These are phyloP conservation scores for Myotis vivesi DNA, from an alignment of 2,797 vertebrate species.

Conservation along the genomic window DNA sequence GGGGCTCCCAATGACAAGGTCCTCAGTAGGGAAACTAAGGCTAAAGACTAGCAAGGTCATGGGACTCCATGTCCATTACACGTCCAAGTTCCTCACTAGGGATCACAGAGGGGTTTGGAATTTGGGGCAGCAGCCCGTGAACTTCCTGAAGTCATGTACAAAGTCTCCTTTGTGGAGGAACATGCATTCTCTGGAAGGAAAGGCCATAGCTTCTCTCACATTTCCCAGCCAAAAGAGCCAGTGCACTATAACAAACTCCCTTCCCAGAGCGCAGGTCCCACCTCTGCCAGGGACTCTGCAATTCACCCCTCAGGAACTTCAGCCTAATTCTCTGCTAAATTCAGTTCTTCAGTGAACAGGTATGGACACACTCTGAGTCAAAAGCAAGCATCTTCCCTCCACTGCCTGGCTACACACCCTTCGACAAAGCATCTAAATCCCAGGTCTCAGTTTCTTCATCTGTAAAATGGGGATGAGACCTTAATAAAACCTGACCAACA, in stretches of 20 bases:
- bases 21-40: slow-evolving; percentile 20
- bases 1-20: background rate
- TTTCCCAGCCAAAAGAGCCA: background rate
- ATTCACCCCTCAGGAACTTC: background rate
- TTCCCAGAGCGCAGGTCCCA: background rate
- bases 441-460: background rate
- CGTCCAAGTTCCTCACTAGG: background rate
- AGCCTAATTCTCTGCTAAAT: background rate
- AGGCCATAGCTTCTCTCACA: background rate
- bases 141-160: background rate
- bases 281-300: background rate
- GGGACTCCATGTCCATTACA: background rate
- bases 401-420: background rate
- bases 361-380: background rate
- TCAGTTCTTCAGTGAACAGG: background rate
- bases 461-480: background rate
- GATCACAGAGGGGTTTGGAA: background rate
- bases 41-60: background rate
- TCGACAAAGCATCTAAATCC: background rate
- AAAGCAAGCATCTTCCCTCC: background rate
- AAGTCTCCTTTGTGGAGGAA: slow-evolving; percentile 27
- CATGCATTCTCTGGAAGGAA: slow-evolving; percentile 23
- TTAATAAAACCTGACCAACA: background rate
- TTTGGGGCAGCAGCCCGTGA: background rate
- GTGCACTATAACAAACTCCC: background rate